Evolutionary conservation across 2,888 invertebrate species (phyloP).

Genomic region (Pyralis farinalis): DNA sequence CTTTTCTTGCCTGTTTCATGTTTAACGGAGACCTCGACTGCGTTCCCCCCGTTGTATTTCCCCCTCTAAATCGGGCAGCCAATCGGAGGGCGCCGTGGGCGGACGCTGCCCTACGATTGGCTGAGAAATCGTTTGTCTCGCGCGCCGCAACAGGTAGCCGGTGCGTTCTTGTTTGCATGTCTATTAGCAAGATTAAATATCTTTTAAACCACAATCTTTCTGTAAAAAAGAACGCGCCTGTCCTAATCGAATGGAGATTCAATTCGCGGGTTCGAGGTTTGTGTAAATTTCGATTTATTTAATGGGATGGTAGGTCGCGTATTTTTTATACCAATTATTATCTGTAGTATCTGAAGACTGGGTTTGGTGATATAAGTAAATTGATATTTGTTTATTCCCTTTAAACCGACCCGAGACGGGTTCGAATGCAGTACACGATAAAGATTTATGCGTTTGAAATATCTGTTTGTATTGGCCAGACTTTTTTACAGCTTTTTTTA

Average conservation of each 20-base stretch:
- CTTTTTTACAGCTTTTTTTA: too few species aligned
- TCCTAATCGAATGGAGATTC: slow-evolving; percentile 51
- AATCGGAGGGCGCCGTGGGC: slow-evolving; percentile 68
- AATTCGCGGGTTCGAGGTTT: slow-evolving; percentile 35
- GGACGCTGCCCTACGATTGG: slow-evolving; percentile 69
- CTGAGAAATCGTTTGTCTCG: slow-evolving; percentile 58
- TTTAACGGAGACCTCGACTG: slow-evolving; percentile 55
- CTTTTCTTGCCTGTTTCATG: slow-evolving; percentile 75
- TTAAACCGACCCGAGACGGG: too few species aligned
- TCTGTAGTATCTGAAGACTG: too few species aligned
- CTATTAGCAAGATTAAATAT: slow-evolving; percentile 78
- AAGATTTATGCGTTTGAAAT: too few species aligned
- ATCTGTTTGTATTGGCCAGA: too few species aligned
- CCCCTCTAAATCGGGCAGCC: slow-evolving; percentile 46
- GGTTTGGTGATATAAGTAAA: too few species aligned
- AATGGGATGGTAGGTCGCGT: not conserved
- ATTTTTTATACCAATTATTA: not conserved
- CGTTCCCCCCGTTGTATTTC: slow-evolving; percentile 42
- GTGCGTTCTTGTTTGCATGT: slow-evolving; percentile 75
- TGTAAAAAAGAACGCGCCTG: slow-evolving; percentile 45
- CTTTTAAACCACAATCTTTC: slow-evolving; percentile 66
- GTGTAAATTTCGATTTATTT: slow-evolving; percentile 16
- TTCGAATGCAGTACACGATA: too few species aligned
- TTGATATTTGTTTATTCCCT: too few species aligned
- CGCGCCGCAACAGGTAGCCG: slow-evolving; percentile 80